Evolutionary conservation across 2,888 invertebrate species (phyloP).

Genomic region (Tryphoninae sp.): DNA sequence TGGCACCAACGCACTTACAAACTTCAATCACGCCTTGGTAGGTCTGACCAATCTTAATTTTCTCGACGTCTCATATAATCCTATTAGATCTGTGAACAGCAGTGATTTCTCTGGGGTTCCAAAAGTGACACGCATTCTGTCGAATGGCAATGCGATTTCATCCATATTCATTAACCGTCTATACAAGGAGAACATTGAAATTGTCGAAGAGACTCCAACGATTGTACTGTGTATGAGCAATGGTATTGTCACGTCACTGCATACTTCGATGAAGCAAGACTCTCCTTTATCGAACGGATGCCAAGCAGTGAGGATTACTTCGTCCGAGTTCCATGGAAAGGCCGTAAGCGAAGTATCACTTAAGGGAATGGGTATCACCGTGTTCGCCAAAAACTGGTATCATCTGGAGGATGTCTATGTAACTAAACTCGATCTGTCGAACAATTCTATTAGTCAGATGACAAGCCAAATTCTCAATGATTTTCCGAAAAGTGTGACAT

Average conservation of each 20-base stretch:
- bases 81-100: constrained; percentile 64
- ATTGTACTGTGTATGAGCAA: neutral
- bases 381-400: constrained; percentile 19
- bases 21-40: constrained; percentile 61
- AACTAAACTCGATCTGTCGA: constrained; percentile 64
- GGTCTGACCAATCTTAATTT: constrained; percentile 69
- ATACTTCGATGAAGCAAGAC: constrained; percentile 32
- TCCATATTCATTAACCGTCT: constrained; percentile 53
- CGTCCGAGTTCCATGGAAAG: constrained; percentile 9
- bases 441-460: constrained; percentile 72
- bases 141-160: constrained; percentile 66
- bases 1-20: constrained; percentile 41
- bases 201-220: too few species aligned
- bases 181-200: too few species aligned
- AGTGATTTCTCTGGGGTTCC: constrained; percentile 71
- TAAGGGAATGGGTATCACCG: constrained; percentile 63
- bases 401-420: neutral
- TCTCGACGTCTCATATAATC: constrained; percentile 71
- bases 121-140: constrained; percentile 64
- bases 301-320: constrained; percentile 49
- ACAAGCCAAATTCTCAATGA: constrained; percentile 71
- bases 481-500: constrained; percentile 66
- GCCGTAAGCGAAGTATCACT: constrained; percentile 61
- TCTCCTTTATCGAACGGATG: constrained; percentile 64
- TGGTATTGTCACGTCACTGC: neutral